A percentile compares a stretch with the other conserved stretches of the same genome.
Conservation (phyloP, 2,113 vertebrate genomes). For the Aplodontia rufa region DNA sequence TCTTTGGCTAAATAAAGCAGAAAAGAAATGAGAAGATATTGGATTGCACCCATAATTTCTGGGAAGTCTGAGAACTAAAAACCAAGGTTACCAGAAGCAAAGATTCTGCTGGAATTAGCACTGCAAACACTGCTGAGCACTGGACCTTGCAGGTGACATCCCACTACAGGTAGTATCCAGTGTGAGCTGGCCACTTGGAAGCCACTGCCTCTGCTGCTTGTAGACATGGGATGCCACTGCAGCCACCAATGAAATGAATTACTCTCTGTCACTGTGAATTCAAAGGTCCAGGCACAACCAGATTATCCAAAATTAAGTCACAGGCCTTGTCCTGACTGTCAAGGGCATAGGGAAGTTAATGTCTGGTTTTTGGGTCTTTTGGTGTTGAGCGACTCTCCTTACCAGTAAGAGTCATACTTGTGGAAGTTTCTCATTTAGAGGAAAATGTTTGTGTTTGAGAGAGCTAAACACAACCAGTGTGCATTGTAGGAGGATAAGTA, state of each 20-base stretch:
- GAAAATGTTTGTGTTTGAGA: not conserved
- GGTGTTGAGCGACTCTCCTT: not conserved
- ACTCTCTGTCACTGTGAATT: not conserved
- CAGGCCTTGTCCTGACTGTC: not conserved
- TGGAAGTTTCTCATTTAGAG: not conserved
- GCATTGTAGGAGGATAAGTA: not conserved
- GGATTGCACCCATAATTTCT: not conserved
- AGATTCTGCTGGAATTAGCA: not conserved
- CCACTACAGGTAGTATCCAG: fast-evolving
- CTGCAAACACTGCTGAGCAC: no score
- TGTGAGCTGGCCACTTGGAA: no score
- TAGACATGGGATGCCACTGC: fast-evolving
- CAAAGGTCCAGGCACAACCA: not conserved
- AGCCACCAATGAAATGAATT: not conserved
- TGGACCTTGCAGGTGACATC: not conserved
- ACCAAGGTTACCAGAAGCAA: not conserved
- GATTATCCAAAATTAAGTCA: not conserved
- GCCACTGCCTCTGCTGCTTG: not conserved
- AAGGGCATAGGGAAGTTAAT: not conserved
- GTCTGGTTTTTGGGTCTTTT: not conserved
- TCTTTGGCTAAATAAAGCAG: not conserved
- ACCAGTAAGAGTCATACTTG: not conserved
- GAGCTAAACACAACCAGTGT: not conserved
- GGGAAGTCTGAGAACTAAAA: not conserved
- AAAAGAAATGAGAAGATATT: not conserved